Evolutionary conservation across 2,888 invertebrate species (phyloP).

Genomic region (Mystacides longicornis): DNA sequence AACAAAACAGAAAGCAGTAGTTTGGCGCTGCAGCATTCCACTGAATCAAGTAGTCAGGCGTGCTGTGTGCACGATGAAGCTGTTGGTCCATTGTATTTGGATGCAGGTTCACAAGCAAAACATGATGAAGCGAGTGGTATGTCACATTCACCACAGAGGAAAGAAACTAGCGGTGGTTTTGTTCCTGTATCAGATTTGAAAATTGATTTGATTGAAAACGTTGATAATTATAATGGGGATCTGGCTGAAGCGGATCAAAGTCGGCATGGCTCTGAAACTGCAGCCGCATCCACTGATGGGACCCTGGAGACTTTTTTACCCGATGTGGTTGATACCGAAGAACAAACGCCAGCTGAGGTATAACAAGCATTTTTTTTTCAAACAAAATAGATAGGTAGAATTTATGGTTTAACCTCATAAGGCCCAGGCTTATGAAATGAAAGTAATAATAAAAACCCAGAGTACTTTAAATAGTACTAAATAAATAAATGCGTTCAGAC

Average conservation of each 20-base stretch:
- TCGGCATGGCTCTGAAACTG: conserved; percentile 36
- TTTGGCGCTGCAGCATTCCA: not conserved
- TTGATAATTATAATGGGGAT: conserved; percentile 61
- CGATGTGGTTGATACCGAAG: conserved; percentile 46
- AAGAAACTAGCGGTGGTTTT: conserved; percentile 1
- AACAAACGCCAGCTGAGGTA: conserved; percentile 48
- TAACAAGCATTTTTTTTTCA: conserved; percentile 27
- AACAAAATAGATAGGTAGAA: not conserved
- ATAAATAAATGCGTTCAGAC: too few relatives aligned
- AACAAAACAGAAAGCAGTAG: not conserved
- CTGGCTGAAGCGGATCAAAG: conserved; percentile 77
- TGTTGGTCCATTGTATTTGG: not conserved
- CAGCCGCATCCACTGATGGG: conserved; percentile 11
- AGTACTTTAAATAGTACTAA: too few relatives aligned
- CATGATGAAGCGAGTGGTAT: not conserved
- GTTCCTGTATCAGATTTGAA: conserved; percentile 34
- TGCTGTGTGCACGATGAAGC: conserved; percentile 9
- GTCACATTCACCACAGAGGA: not conserved
- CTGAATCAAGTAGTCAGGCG: not conserved
- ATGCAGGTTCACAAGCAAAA: not conserved
- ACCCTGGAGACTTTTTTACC: conserved; percentile 33
- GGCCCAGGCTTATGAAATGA: too few relatives aligned
- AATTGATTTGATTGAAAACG: conserved; percentile 42
- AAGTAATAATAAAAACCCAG: too few relatives aligned
- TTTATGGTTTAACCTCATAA: too few relatives aligned